Base-by-base conservation (phyloP, 2,888 invertebrate species). In the Cistogaster globosa region DNA sequence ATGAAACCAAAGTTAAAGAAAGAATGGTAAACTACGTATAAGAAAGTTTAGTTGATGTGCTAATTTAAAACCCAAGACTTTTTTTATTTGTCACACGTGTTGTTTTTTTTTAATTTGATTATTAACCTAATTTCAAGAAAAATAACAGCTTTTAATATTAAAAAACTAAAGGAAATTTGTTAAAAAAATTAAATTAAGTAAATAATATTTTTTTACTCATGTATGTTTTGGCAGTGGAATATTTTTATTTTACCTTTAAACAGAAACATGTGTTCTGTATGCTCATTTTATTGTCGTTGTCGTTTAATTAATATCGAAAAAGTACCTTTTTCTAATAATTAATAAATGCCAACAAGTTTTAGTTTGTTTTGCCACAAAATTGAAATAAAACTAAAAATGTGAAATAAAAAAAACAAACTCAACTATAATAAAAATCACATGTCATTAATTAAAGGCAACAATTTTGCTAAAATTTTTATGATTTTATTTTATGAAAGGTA, bases 351-450 rank as follows among this genome's bases (percentile, higher is more conserved):
- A 76, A 67, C 76, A 57, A 36, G 58, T 36, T 20, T 65, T 18
- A 75, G 7, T 5, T n/a, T n/a, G 3, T 1, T 48, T 58, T 48
- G 58, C 18, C 11, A 58, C 48, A 58, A 58, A 58, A 53, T 48
- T 48, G 3, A 16, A 45, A 20, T 48, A 9, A 3, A 36, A 45
- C 12, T 8, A 45, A 65, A n/a, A 63, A 65, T 38, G 16, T 65
- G 48, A 42, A 55, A 32, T 32, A 32, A 5, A 32, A 32, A 32
- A 32, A 5, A n/a, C n/a, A n/a, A 62, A n/a, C 26, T 63, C 11
- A 63, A 63, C 53, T 63, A 63, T 55, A 69, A 57, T 55, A 42
- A 57, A 65, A 75, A 57, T 55, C 75, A 75, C 42, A 75, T 75
- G 75, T 8, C 55, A 53, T 74, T 38, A 63, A 62, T 62, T 53